A percentile compares a stretch with the other conserved stretches of the same genome.
Evolutionary conservation across 2,888 invertebrate species (phyloP).

Genomic region (Drosophila nr. perissopoda): DNA sequence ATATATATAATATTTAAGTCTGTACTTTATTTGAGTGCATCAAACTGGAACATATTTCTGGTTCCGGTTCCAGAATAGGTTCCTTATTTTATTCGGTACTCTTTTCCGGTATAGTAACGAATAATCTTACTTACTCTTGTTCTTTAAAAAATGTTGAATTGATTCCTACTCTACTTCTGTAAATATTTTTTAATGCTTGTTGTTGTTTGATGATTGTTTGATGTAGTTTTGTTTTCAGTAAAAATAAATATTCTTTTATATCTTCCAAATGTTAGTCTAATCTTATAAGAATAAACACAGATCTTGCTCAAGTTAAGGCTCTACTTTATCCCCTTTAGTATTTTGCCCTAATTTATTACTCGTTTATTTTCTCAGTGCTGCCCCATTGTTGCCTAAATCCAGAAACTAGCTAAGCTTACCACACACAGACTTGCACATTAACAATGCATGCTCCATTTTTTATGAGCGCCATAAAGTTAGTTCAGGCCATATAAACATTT

Average conservation of each 20-base stretch:
- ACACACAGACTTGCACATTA: conserved; percentile 5
- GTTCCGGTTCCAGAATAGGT: background rate
- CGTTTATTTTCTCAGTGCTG: background rate
- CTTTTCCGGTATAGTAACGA: too few relatives aligned
- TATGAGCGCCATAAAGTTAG: conserved; percentile 71
- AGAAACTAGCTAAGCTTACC: background rate
- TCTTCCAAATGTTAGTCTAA: background rate
- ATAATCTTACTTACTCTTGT: background rate
- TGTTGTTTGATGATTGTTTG: background rate
- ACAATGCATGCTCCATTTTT: conserved; percentile 70
- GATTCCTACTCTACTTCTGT: too few relatives aligned
- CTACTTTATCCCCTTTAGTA: background rate
- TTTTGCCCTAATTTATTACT: background rate
- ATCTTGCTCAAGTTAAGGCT: background rate
- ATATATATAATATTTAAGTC: too few relatives aligned
- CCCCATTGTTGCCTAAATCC: too few relatives aligned
- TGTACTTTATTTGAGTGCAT: too few relatives aligned
- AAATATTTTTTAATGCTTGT: background rate
- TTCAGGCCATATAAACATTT: conserved; percentile 74
- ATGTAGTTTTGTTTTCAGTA: background rate
- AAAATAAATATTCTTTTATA: background rate
- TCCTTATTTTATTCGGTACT: background rate
- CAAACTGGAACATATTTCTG: too few relatives aligned
- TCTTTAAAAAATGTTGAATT: background rate
- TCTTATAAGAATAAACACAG: background rate